Conservation (phyloP, 2,888 invertebrate genomes). For the Trichopria drosophilae region DNA sequence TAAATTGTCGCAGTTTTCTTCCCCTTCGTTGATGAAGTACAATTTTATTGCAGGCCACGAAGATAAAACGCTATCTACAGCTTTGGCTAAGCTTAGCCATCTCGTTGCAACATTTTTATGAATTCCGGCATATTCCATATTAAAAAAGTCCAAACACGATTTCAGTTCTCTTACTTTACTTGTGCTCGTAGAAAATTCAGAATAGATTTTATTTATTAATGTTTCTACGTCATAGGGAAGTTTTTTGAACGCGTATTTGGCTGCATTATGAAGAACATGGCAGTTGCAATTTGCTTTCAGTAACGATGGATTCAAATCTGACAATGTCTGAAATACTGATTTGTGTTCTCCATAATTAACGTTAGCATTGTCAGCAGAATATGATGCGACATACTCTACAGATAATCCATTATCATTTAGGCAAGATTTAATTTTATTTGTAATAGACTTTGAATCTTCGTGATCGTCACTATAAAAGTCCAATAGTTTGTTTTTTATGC, state of each 20-base stretch:
- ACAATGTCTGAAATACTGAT: conserved; percentile 26
- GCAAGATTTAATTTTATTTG: conserved; percentile 7
- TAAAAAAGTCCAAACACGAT: conserved; percentile 33
- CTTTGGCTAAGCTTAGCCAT: no score
- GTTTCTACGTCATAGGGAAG: conserved; percentile 39
- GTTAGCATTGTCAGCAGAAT: conserved; percentile 10
- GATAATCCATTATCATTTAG: conserved; percentile 11
- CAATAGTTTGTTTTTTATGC: no score
- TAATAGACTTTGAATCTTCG: conserved; percentile 10
- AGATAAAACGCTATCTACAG: no score
- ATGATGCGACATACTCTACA: conserved; percentile 10
- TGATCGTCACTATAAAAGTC: conserved; percentile 11
- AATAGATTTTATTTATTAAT: conserved; percentile 38
- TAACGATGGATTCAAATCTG: no score
- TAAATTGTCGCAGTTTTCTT: no score
- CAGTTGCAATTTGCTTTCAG: no score
- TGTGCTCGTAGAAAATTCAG: conserved; percentile 36
- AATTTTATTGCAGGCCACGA: no score
- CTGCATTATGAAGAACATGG: no score
- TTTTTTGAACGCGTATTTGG: conserved; percentile 35
- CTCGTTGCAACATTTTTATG: no score
- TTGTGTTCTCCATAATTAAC: no score
- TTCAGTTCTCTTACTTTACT: conserved; percentile 33
- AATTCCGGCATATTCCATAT: conserved; percentile 32
- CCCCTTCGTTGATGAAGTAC: no score